These are phyloP conservation scores for Trissoscelio sp. DNA, from an alignment of 2,888 invertebrate genomes.

Conservation along the genomic window DNA sequence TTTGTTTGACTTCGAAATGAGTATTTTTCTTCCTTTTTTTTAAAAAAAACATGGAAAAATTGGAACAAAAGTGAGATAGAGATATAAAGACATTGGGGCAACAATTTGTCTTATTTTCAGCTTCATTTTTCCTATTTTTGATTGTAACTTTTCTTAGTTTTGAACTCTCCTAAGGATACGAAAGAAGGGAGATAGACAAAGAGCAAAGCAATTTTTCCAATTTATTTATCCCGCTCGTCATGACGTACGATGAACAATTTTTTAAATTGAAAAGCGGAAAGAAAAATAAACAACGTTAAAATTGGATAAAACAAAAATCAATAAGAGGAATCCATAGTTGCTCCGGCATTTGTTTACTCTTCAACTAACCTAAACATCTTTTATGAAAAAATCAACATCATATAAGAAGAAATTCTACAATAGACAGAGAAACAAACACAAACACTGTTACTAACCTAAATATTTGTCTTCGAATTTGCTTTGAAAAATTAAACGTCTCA, in stretches of 20 bases:
- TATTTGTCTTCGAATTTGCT: slow-evolving; percentile 29
- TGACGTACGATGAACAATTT: slow-evolving; percentile 40
- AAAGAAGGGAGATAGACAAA: background rate
- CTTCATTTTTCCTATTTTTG: slow-evolving; percentile 8
- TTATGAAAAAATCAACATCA: slow-evolving; percentile 60
- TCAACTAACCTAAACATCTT: slow-evolving; percentile 57
- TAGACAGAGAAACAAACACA: slow-evolving; percentile 47
- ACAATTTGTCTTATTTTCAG: slow-evolving; percentile 3
- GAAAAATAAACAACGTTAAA: slow-evolving; percentile 48
- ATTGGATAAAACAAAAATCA: slow-evolving; percentile 51
- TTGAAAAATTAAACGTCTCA: slow-evolving; percentile 21
- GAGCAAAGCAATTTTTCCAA: slow-evolving; percentile 24
- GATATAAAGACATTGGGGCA: background rate
- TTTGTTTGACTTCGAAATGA: slow-evolving; percentile 1
- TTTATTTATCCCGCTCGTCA: slow-evolving; percentile 15
- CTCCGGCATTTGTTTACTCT: slow-evolving; percentile 46
- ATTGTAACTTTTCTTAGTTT: slow-evolving; percentile 16
- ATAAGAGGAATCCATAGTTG: slow-evolving; percentile 22
- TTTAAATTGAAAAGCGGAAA: slow-evolving; percentile 35
- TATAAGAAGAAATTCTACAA: slow-evolving; percentile 29
- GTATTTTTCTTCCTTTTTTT: background rate
- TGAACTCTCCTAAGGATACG: background rate
- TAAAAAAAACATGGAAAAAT: background rate
- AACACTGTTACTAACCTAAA: slow-evolving; percentile 32
- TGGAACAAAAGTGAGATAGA: background rate